These are phyloP conservation scores for Drosophila tani DNA, from an alignment of 1,140 invertebrate genomes.

Conservation along the genomic window DNA sequence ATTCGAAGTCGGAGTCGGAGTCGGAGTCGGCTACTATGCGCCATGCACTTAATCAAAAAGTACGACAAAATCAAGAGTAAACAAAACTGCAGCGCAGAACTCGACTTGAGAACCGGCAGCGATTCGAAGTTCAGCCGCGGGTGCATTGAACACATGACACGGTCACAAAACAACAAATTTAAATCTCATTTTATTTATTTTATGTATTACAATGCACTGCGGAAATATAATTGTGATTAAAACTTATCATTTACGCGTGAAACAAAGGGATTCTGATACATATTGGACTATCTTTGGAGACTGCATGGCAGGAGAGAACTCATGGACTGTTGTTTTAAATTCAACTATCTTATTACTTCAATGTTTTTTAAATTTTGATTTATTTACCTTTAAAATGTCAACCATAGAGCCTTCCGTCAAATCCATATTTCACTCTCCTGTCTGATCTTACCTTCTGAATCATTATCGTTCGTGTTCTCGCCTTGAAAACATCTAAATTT, in stretches of 20 bases:
- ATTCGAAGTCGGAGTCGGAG: constrained; percentile 20
- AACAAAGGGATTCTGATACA: neutral
- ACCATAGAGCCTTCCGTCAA: constrained; percentile 1
- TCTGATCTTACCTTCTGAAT: neutral
- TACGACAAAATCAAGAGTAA: constrained; percentile 82
- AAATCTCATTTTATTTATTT: constrained; percentile 54
- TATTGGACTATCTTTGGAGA: neutral
- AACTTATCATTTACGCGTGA: neutral
- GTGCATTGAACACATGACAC: constrained; percentile 78
- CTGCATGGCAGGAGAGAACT: neutral
- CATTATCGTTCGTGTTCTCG: constrained; percentile 7
- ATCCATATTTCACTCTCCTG: constrained; percentile 25
- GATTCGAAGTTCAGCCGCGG: constrained; percentile 41
- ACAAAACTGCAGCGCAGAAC: constrained; percentile 76
- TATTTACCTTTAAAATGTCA: neutral
- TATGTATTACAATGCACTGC: constrained; percentile 25
- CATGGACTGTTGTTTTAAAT: no score
- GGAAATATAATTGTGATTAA: constrained; percentile 41
- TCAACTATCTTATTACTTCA: no score
- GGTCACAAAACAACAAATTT: constrained; percentile 65
- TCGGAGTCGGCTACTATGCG: constrained; percentile 47
- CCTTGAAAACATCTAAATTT: constrained; percentile 22
- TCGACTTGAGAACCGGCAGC: constrained; percentile 57
- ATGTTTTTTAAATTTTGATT: no score
- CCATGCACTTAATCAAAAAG: constrained; percentile 79